A percentile compares a stretch with the other conserved stretches of the same genome.
These are phyloP conservation scores for Drosophila varians DNA, from an alignment of 1,140 invertebrate species.

Conservation along the genomic window DNA sequence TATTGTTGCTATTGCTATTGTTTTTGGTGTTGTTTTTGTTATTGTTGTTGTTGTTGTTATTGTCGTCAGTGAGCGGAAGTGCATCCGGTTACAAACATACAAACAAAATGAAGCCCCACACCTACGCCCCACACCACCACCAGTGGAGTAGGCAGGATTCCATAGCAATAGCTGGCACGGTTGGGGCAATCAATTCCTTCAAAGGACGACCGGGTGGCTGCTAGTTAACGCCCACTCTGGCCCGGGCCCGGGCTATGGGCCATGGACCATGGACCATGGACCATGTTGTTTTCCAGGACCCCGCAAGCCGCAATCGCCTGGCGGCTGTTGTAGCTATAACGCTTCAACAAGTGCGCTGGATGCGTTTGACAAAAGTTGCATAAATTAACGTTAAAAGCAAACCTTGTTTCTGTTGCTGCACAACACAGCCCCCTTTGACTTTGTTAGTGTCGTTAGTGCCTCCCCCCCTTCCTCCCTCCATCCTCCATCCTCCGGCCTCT, in stretches of 20 bases:
- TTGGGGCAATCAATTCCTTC: constrained; percentile 56
- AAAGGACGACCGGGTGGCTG: constrained; percentile 5
- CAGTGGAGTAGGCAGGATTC: constrained; percentile 24
- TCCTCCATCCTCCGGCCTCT: no score
- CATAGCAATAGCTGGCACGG: constrained; percentile 22
- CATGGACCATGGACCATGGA: no score
- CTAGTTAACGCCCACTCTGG: not conserved
- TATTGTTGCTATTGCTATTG: constrained; percentile 18
- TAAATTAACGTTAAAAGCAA: constrained; percentile 80
- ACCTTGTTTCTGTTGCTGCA: constrained; percentile 40
- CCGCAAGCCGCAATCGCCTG: constrained; percentile 7
- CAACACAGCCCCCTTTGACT: constrained; percentile 62
- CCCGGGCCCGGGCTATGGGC: not conserved
- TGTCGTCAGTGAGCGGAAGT: constrained; percentile 56
- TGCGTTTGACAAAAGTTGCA: constrained; percentile 77
- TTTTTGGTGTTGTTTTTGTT: constrained; percentile 16
- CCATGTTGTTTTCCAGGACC: constrained; percentile 1
- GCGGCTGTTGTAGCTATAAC: constrained; percentile 25
- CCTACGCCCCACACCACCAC: no score
- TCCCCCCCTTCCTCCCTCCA: no score
- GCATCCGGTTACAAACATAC: constrained; percentile 61
- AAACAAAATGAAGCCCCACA: constrained; percentile 49
- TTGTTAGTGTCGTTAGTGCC: constrained; percentile 64
- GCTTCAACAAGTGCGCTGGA: constrained; percentile 44
- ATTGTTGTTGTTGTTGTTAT: constrained; percentile 24